Base-by-base conservation (phyloP, 2,888 invertebrate species). In the Leucania comma region DNA sequence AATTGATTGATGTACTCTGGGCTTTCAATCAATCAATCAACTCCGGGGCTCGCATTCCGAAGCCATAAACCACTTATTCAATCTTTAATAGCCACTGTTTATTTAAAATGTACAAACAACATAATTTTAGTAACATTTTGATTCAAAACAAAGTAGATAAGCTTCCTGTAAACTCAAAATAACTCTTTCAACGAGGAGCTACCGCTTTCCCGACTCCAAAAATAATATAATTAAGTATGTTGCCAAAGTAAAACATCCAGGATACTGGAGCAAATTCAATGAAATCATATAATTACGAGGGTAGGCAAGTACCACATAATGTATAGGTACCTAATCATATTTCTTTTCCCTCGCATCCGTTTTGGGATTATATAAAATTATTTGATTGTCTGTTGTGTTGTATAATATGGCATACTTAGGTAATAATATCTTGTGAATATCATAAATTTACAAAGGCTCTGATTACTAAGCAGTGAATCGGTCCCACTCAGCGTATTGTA, bases 201-300 rank as follows among this genome's bases (percentile, higher is more conserved):
- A 26, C 53, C 66, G 51, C 59, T 63, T 51, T 58, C 10, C 24
- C 17, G 59, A 67, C 54, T 75, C 61, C 68, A 56, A 63, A 80
- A 38, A 77, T 68, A 63, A 75, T 67, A 75, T 75, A 56, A 80
- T 66, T 75, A 75, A 62, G 48, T 57, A 61, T 38, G 17, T 42
- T 42, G 42, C 12, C 20, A 57, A 75, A 80, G 60, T 80, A 60
- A 51, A 73, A 65, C 38, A 60, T 26, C 48, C 42, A 50, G n/a
- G 51, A 60, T 56, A 59, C 51, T 48, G 72, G 72, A 61, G 46
- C 32, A 59, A 75, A 73, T 63, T 80, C 75, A 64, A 79, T 73
- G 60, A 74, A 75, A 79, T 73, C 59, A 78, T n/a, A 22, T 50
- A 78, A 59, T 57, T 57, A 53, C 56, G 48, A 53, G 29, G 10